A percentile compares a stretch with the other conserved stretches of the same genome.
These are phyloP conservation scores for Epistrophe eligans DNA, from an alignment of 2,888 invertebrate species.

Conservation along the genomic window DNA sequence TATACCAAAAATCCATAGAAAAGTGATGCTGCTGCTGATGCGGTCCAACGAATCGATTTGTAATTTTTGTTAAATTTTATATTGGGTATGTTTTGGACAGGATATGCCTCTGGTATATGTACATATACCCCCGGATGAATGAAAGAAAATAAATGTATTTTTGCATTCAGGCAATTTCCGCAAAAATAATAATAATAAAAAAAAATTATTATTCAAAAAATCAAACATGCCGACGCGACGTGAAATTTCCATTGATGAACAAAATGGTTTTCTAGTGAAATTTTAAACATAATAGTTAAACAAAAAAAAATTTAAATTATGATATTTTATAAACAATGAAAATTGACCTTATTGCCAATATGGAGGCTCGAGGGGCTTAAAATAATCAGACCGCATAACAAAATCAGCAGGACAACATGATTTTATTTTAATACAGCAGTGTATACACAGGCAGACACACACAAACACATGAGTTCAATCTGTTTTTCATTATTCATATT, in stretches of 20 bases:
- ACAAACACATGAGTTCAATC: neutral
- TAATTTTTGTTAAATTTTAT: conserved; percentile 24
- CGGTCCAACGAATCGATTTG: conserved; percentile 41
- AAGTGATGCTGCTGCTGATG: neutral
- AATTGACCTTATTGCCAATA: conserved; percentile 12
- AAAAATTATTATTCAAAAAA: too few relatives aligned
- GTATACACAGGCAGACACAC: neutral
- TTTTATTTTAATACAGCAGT: conserved; percentile 12
- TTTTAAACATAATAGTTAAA: neutral
- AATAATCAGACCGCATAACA: conserved; percentile 50
- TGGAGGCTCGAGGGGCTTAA: conserved; percentile 12
- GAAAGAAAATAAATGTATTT: conserved; percentile 21
- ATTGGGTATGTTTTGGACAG: conserved; percentile 15
- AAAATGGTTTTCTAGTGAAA: neutral
- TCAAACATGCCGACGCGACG: neutral
- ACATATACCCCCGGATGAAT: neutral
- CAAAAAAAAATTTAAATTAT: neutral
- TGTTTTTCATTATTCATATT: conserved; percentile 26
- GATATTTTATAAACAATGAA: conserved; percentile 47
- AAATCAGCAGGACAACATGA: conserved; percentile 21
- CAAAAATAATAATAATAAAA: neutral
- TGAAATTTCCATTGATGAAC: conserved; percentile 24
- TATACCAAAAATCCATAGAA: conserved; percentile 6
- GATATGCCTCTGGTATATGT: neutral
- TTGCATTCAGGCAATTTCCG: conserved; percentile 38